Conservation (phyloP, 2,797 vertebrate genomes). For the Lates japonicus region DNA sequence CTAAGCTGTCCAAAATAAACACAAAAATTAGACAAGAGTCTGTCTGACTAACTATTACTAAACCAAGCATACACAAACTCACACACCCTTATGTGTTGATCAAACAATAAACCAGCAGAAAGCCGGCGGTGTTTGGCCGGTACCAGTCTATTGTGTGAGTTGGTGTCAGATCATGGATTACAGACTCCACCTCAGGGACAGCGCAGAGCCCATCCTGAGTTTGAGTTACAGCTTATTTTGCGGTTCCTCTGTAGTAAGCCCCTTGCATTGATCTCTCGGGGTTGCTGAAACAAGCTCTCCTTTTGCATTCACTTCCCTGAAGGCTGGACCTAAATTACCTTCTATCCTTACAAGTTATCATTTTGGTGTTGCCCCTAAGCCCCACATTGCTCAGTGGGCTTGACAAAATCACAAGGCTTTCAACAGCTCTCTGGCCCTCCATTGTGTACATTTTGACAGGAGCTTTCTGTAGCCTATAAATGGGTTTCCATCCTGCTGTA, state of each 20-base stretch:
- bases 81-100: constrained; percentile 16
- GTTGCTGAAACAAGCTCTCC: constrained; percentile 58
- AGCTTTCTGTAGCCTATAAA: constrained; percentile 49
- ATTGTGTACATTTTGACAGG: constrained; percentile 42
- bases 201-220: constrained; percentile 34
- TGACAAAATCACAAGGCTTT: constrained; percentile 58
- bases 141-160: constrained; percentile 31
- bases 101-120: constrained; percentile 12
- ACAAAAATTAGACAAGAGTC: not conserved
- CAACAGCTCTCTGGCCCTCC: constrained; percentile 41
- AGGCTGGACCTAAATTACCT: constrained; percentile 71
- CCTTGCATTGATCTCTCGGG: constrained; percentile 51
- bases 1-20: not conserved
- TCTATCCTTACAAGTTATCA: constrained; percentile 62
- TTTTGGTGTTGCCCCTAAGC: constrained; percentile 47
- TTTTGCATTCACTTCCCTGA: constrained; percentile 58
- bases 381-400: constrained; percentile 38
- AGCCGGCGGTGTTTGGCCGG: constrained; percentile 19
- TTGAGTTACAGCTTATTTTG: constrained; percentile 65
- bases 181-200: constrained; percentile 48
- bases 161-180: constrained; percentile 57
- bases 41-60: not conserved
- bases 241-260: constrained; percentile 31
- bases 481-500: constrained; percentile 25
- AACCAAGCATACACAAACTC: not conserved